These are phyloP conservation scores for Acropternis orthonyx DNA, from an alignment of 2,797 vertebrate genomes.

Conservation along the genomic window DNA sequence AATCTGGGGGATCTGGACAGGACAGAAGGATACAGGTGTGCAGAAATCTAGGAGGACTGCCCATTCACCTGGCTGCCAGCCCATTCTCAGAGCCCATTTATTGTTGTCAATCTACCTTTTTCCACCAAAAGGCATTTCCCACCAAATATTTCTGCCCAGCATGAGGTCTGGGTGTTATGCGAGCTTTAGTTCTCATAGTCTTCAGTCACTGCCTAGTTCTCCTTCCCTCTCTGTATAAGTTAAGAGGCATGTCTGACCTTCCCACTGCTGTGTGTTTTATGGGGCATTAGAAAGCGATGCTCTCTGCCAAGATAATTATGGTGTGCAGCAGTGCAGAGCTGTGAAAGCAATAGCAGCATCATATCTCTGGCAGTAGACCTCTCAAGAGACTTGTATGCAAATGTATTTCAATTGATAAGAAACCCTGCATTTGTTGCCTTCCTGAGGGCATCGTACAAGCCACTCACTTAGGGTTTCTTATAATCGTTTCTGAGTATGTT, in stretches of 20 bases:
- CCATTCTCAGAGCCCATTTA: neutral
- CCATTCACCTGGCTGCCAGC: neutral
- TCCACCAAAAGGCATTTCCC: neutral
- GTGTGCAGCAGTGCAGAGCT: neutral
- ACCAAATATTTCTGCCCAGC: neutral
- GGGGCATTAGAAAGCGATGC: neutral
- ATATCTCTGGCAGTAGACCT: neutral
- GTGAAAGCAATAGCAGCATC: neutral
- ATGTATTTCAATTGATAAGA: neutral
- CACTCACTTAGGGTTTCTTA: neutral
- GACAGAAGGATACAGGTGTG: neutral
- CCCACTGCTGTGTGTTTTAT: neutral
- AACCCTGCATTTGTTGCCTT: neutral
- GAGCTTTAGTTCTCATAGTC: neutral
- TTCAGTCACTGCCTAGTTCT: neutral
- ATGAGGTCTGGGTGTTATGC: neutral
- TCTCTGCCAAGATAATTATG: slow-evolving; percentile 11
- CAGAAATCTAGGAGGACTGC: neutral
- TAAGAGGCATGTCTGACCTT: neutral
- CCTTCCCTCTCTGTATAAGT: neutral
- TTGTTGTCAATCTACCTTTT: neutral
- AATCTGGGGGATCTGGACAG: fast-evolving
- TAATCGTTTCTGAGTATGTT: neutral
- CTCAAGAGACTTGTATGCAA: neutral
- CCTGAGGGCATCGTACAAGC: neutral